Evolutionary conservation across 2,888 invertebrate species (phyloP).

Genomic region (Eustalomyia histrio): DNA sequence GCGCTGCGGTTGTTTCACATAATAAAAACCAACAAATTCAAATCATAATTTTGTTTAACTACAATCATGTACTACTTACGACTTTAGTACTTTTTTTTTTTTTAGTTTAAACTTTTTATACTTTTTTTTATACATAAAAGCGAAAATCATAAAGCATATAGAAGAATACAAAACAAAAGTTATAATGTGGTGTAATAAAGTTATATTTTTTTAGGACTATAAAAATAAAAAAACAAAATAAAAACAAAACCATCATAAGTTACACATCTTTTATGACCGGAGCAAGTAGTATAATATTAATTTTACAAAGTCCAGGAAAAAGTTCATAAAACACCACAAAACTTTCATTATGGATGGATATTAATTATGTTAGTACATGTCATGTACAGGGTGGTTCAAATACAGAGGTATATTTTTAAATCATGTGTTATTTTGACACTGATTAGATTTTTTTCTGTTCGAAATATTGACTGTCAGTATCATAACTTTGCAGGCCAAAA

Average conservation of each 20-base stretch:
- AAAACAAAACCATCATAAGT: slow-evolving; percentile 9
- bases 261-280: slow-evolving; percentile 30
- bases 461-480: too few relatives aligned
- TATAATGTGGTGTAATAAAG: slow-evolving; percentile 24
- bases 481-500: too few relatives aligned
- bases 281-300: not conserved
- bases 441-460: too few relatives aligned
- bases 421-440: too few relatives aligned
- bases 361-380: not conserved
- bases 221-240: not conserved
- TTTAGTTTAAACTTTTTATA: not conserved
- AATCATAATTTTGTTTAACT: slow-evolving; percentile 17
- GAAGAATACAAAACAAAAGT: not conserved
- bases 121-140: slow-evolving; percentile 1
- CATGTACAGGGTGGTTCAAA: too few relatives aligned
- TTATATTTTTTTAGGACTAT: slow-evolving; percentile 18
- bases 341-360: slow-evolving; percentile 7
- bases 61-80: slow-evolving; percentile 2
- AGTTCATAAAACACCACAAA: slow-evolving; percentile 35
- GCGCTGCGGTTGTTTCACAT: slow-evolving; percentile 16
- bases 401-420: too few relatives aligned
- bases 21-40: not conserved
- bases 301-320: slow-evolving; percentile 21
- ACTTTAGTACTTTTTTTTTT: slow-evolving; percentile 3
- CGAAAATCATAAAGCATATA: not conserved